Evolutionary conservation across 2,888 invertebrate species (phyloP), one percentile per base, ranked within the genome.

Genomic region (Clostera curtula): DNA sequence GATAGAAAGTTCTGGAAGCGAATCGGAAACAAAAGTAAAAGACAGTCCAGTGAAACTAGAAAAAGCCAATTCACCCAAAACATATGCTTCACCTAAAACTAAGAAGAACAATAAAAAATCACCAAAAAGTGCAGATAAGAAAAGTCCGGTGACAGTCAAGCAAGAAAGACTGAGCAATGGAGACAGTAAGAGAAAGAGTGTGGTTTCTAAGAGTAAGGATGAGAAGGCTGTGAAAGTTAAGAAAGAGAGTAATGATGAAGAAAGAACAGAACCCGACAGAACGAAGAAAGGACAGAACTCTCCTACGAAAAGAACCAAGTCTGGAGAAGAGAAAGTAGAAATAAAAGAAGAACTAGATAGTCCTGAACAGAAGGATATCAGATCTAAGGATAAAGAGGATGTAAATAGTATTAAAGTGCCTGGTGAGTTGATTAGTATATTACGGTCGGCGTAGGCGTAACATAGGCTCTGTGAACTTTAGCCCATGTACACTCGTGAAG

Each of bases 1-100:
- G 10, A 76, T 79, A 41, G 71, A 73, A 17, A 83, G 80, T 25
- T 75, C 77, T 1, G 65, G 54, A 5, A 77, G 77, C 52, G 82
- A 82, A 29, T 19, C 61, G 1, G 68, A 66, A 6, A 24, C 25
- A 23, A 17, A 33, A 5, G 27, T 34, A 5, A 34, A 46, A n/a
- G 34, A 47, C 10, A 27, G 27, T 6, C 56, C 52, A 17, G 38
- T 62, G 1, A 65, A 70, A 41, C 23, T 55, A 22, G 64, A 65
- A 34, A 63, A 59, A 25, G 37, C 27, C 17, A 36, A 37, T 12
- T 34, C 52, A 12, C 61, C 61, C 2, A 74, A 71, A 49, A 68
- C 66, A 4, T 69, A 76, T 38, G 51, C 54, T 18, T 71, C 73
- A 3, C 67, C 73, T 1, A 72, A 70, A 36, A 55, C 31, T 26